Conservation (phyloP, 92 coral and sea anemone species). For the Porites lobata region DNA sequence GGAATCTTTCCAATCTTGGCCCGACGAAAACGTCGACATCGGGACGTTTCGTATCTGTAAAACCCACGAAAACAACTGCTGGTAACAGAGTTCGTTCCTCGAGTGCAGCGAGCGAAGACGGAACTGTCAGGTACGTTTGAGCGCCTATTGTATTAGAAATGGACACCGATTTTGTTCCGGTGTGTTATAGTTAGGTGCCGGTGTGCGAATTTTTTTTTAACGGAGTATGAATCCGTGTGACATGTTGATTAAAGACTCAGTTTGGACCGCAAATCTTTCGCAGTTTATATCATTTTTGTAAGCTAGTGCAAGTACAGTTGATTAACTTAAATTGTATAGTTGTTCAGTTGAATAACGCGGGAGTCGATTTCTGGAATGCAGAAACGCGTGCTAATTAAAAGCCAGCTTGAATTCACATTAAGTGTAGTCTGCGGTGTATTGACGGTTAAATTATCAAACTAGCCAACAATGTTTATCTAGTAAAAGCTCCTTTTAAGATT, state of each 20-base stretch:
- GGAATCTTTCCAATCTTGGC: slow-evolving; percentile 71
- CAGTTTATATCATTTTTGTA: neutral
- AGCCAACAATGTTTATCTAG: neutral
- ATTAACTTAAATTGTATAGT: slow-evolving; percentile 12
- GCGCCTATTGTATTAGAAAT: neutral
- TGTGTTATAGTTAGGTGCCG: neutral
- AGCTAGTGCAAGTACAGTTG: neutral
- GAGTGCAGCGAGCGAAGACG: slow-evolving; percentile 89
- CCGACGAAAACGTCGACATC: slow-evolving; percentile 61
- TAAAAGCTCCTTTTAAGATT: slow-evolving; percentile 18
- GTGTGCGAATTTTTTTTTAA: neutral
- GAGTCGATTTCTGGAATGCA: neutral
- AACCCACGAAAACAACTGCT: slow-evolving; percentile 22
- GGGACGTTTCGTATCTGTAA: slow-evolving; percentile 32
- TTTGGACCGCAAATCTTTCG: neutral
- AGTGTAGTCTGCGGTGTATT: neutral
- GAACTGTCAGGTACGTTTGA: slow-evolving; percentile 56
- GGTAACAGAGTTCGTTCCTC: slow-evolving; percentile 67
- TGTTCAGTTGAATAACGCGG: slow-evolving; percentile 31
- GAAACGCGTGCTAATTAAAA: slow-evolving; percentile 11
- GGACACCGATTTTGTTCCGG: neutral
- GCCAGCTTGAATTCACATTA: neutral
- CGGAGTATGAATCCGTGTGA: neutral
- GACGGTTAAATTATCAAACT: slow-evolving; percentile 10
- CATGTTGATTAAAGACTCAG: neutral